These are phyloP conservation scores for Dusona sp. DNA, from an alignment of 2,888 invertebrate genomes.

Conservation along the genomic window DNA sequence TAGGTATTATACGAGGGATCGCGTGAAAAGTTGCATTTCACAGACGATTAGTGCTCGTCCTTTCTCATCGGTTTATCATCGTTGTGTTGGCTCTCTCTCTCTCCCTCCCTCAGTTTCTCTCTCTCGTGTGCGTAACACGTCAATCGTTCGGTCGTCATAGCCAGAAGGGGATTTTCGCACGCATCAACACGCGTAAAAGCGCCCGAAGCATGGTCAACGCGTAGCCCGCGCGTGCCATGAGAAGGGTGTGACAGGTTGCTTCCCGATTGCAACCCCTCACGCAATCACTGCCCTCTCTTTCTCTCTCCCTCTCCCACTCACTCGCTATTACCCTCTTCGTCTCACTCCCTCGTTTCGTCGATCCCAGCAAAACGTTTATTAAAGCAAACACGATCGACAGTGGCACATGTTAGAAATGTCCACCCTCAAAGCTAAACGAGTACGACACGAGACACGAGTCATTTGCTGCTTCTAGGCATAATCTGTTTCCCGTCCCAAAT, in stretches of 20 bases:
- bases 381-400: conserved; percentile 67
- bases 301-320: conserved; percentile 19
- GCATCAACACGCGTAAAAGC: conserved; percentile 60
- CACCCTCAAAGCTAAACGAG: conserved; percentile 5
- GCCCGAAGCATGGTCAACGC: conserved; percentile 50
- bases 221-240: conserved; percentile 43
- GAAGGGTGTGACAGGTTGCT: conserved; percentile 47
- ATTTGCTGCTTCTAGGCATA: not conserved
- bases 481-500: not conserved
- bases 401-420: conserved; percentile 19
- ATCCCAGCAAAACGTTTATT: conserved; percentile 70
- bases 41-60: conserved; percentile 53
- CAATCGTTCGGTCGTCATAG: conserved; percentile 51
- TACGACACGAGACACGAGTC: conserved; percentile 1
- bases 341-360: conserved; percentile 16
- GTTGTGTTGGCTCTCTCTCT: conserved; percentile 7
- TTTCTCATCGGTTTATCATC: conserved; percentile 59
- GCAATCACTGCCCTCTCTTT: conserved; percentile 46
- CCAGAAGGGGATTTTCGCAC: conserved; percentile 56
- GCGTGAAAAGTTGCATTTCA: conserved; percentile 61
- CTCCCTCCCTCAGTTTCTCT: conserved; percentile 11
- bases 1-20: conserved; percentile 46
- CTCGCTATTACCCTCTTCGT: conserved; percentile 24
- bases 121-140: conserved; percentile 17
- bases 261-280: conserved; percentile 30